A percentile compares a stretch with the other conserved stretches of the same genome.
phyloP scores from a whole-genome alignment of 2,113 vertebrate species.

The Apteryx owenii region DNA sequence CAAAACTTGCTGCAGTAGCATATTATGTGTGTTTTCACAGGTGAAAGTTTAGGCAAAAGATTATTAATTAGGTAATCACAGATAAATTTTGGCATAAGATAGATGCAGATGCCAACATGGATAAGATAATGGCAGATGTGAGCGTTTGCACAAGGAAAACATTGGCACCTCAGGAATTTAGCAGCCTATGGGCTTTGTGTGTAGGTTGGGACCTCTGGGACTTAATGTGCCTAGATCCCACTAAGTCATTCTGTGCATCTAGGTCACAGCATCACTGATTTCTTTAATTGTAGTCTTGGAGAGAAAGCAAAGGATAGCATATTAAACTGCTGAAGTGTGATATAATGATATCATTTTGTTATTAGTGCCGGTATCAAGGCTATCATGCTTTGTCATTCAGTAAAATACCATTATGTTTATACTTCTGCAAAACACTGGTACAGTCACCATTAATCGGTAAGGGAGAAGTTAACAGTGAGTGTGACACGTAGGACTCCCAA shows the following conservation, averaged over 20 bases:
- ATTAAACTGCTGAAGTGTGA: not conserved
- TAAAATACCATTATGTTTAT: not conserved
- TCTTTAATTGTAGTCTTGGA: not conserved
- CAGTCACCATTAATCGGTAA: slow-evolving; percentile 12
- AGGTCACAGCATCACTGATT: not conserved
- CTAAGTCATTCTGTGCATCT: not conserved
- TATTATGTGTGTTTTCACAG: not conserved
- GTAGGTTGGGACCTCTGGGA: not conserved
- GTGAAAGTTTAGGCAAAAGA: not conserved
- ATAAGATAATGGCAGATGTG: not conserved
- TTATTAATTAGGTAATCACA: not conserved
- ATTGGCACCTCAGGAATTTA: not conserved
- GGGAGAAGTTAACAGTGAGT: not conserved
- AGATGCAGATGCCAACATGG: not conserved
- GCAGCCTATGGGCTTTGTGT: not conserved
- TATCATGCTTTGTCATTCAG: not conserved
- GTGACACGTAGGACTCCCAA: not conserved
- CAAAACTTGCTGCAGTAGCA: not conserved
- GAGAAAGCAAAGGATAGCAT: not conserved
- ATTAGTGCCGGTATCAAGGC: not conserved
- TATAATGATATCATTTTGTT: not conserved
- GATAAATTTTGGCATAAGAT: not conserved
- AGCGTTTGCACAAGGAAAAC: not conserved
- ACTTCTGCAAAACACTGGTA: not conserved
- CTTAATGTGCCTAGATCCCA: not conserved